Base-by-base conservation (phyloP, 2,888 invertebrate species). In the Pristionchus japonicus region DNA sequence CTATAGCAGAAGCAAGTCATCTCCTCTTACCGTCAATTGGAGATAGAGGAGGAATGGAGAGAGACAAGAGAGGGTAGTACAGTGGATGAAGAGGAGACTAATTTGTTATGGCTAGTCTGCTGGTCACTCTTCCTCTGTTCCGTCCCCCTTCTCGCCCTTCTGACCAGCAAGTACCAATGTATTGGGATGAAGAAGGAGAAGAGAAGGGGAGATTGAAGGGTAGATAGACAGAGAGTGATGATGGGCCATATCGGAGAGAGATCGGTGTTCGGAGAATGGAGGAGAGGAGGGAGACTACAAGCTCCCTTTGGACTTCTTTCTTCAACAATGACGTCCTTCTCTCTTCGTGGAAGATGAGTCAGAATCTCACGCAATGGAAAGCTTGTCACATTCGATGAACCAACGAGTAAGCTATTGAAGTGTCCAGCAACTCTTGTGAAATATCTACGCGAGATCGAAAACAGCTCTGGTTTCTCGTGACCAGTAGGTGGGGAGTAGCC, bases 21-120 rank as follows among this genome's bases (percentile, higher is more conserved):
- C 77, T 77, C 43, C 43, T 77, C 77, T 77, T 77, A 77, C 77
- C 82, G 52, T 52, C 82, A 52, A 83, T 27, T 52, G 34, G 31
- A 31, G 37, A 31, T n/a, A 4, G 23, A 27, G 6, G 47, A 80
- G 6, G 6, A 17, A 15, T 74, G 37, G 43, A 80, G 43, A 23
- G 43, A 47, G 47, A 43, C 77, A 80, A 43, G 47, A 43, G 80
- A 47, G 40, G 77, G 77, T 4, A 77, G 43, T 43, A 77, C 77
- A 40, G 77, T 77, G 77, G 77, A 77, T 43, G 13, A 27, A 47
- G 34, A 20, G 37, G 52, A 31, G 34, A 43, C 82, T 83, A 83
- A 83, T 52, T 83, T 52, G 52, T 83, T 83, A 83, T 83, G 82
- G 34, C 6, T 52, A 31, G 80, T 52, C n/a, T 23, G 52, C 9